Evolutionary conservation across 2,113 vertebrate genomes (phyloP).

Genomic region (Eubucco bourcierii): DNA sequence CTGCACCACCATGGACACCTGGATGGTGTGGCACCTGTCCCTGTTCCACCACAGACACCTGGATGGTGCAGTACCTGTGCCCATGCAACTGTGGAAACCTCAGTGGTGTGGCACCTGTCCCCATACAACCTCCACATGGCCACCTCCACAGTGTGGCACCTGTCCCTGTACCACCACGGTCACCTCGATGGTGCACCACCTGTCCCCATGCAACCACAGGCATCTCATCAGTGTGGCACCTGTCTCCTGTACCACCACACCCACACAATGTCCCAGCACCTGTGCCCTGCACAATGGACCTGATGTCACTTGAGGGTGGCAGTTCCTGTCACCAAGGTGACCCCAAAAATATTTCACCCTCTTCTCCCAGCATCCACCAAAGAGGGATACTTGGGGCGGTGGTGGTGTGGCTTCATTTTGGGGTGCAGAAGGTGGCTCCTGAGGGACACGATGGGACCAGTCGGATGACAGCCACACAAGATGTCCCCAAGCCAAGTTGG

Average conservation of each 20-base stretch:
- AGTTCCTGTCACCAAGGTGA: too few relatives aligned
- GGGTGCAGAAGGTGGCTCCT: not conserved
- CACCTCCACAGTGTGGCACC: too few relatives aligned
- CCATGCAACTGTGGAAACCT: too few relatives aligned
- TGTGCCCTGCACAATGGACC: not conserved
- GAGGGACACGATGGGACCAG: accelerated
- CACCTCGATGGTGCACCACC: too few relatives aligned
- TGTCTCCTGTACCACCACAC: accelerated
- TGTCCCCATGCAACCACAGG: accelerated
- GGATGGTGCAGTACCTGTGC: too few relatives aligned
- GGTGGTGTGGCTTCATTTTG: not conserved
- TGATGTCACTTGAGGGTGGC: too few relatives aligned
- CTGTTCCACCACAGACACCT: accelerated
- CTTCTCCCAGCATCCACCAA: not conserved
- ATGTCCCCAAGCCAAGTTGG: not conserved
- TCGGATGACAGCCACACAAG: accelerated
- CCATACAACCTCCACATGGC: too few relatives aligned
- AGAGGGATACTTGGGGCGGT: not conserved
- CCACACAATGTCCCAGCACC: accelerated
- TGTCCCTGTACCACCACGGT: not conserved
- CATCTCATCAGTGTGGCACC: accelerated
- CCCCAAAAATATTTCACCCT: not conserved
- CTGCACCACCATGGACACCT: not conserved
- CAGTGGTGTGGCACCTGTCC: accelerated
- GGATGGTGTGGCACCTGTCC: accelerated